phyloP scores from a whole-genome alignment of 2,113 vertebrate genomes.

The Aleadryas rufinucha region DNA sequence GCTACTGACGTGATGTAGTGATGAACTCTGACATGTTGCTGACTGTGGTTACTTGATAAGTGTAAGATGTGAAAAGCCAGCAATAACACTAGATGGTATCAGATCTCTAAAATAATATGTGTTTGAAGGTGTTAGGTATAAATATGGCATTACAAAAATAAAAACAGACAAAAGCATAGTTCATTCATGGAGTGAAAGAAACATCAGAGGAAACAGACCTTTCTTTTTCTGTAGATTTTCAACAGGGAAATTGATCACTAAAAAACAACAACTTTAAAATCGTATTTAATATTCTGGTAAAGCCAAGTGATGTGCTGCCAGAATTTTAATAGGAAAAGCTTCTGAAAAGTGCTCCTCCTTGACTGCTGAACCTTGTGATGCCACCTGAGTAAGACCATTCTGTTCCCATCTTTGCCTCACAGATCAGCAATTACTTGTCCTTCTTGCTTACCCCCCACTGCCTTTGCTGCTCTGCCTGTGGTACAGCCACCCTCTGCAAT shows the following conservation, averaged over 20 bases:
- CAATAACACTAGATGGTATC: slow-evolving; percentile 48
- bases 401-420: not conserved
- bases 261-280: not conserved
- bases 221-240: slow-evolving; percentile 39
- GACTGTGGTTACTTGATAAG: slow-evolving; percentile 66
- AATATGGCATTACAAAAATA: slow-evolving; percentile 14
- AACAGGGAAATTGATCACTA: slow-evolving; percentile 26
- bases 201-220: slow-evolving; percentile 39
- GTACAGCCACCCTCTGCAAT: not conserved
- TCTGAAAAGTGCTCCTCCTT: not conserved
- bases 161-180: slow-evolving; percentile 5
- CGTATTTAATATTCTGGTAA: slow-evolving; percentile 5
- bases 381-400: not conserved
- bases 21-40: slow-evolving; percentile 62
- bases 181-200: slow-evolving; percentile 26
- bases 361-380: not conserved
- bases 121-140: slow-evolving; percentile 32
- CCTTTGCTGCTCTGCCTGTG: not conserved
- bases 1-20: slow-evolving; percentile 13
- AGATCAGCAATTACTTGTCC: not conserved
- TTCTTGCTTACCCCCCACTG: not conserved
- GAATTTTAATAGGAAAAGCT: not conserved
- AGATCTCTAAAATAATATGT: slow-evolving; percentile 46
- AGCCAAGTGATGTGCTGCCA: slow-evolving; percentile 4
- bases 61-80: slow-evolving; percentile 51